These are phyloP conservation scores for Drosophila suzukii DNA, from an alignment of 1,140 invertebrate species.

Conservation along the genomic window DNA sequence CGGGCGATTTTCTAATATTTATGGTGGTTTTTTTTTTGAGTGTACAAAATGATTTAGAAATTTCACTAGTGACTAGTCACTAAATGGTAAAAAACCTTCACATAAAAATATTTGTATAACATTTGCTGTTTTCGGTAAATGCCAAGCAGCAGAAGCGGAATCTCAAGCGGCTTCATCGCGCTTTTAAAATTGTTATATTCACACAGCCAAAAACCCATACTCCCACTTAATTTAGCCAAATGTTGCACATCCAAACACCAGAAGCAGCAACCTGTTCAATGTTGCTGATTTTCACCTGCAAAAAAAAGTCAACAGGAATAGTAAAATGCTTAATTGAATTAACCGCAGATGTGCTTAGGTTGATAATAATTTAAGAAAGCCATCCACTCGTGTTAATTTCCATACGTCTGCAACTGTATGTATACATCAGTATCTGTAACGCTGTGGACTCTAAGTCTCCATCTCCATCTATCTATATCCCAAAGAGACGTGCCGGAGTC, in stretches of 20 bases:
- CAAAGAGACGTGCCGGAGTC: slow-evolving; percentile 54
- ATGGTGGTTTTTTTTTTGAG: too few relatives aligned
- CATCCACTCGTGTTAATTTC: slow-evolving; percentile 52
- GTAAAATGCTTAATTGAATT: slow-evolving; percentile 83
- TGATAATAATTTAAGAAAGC: slow-evolving; percentile 77
- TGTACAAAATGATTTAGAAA: too few relatives aligned
- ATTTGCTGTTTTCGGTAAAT: slow-evolving; percentile 76
- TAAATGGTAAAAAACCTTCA: slow-evolving; percentile 56
- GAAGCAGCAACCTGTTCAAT: slow-evolving; percentile 53
- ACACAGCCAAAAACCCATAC: slow-evolving; percentile 21
- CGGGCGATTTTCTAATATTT: too few relatives aligned
- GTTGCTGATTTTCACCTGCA: slow-evolving; percentile 58
- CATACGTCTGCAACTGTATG: slow-evolving; percentile 13
- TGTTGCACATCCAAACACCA: slow-evolving; percentile 40
- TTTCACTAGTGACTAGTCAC: too few relatives aligned
- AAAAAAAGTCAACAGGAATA: slow-evolving; percentile 78
- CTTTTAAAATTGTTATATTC: slow-evolving; percentile 25
- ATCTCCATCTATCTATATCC: slow-evolving; percentile 17
- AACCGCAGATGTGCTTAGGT: slow-evolving; percentile 82
- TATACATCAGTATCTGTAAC: slow-evolving; percentile 11
- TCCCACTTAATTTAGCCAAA: slow-evolving; percentile 53
- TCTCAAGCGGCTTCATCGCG: slow-evolving; percentile 24
- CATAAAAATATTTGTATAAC: slow-evolving; percentile 77
- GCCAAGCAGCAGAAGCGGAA: slow-evolving; percentile 40
- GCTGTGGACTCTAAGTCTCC: background rate